phyloP scores from a whole-genome alignment of 2,888 invertebrate species.

The Philereme vetulata region DNA sequence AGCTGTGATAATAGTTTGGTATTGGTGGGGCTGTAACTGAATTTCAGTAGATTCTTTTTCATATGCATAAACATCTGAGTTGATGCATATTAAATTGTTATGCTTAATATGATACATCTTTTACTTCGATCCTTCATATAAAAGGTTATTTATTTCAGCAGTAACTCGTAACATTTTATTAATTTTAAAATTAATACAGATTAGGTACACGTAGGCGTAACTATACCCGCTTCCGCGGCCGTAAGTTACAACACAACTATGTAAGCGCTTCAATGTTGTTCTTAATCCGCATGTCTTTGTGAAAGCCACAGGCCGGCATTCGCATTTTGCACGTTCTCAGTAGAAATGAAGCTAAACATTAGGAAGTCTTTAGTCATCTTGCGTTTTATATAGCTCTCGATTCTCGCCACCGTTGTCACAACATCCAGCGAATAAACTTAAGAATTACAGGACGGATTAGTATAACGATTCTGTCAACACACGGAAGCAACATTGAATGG shows the following conservation, averaged over 20 bases:
- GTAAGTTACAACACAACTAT: slow-evolving; percentile 29
- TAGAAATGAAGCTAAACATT: slow-evolving; percentile 34
- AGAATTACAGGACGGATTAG: slow-evolving; percentile 30
- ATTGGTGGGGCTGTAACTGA: no score
- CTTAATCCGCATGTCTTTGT: slow-evolving; percentile 37
- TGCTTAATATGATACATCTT: no score
- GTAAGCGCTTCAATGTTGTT: slow-evolving; percentile 36
- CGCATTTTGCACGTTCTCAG: slow-evolving; percentile 30
- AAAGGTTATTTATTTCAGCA: neutral
- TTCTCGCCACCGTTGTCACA: slow-evolving; percentile 34
- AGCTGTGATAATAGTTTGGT: no score
- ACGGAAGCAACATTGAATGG: slow-evolving; percentile 29
- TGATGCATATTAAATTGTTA: no score
- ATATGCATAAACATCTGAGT: no score
- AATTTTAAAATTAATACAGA: slow-evolving; percentile 21
- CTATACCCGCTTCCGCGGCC: slow-evolving; percentile 31
- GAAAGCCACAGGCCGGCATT: slow-evolving; percentile 24
- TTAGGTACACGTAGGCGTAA: slow-evolving; percentile 20
- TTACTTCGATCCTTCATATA: no score
- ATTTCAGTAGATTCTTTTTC: no score
- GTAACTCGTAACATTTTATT: slow-evolving; percentile 32
- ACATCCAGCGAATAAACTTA: slow-evolving; percentile 31
- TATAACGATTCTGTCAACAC: slow-evolving; percentile 30
- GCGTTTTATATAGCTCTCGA: slow-evolving; percentile 24
- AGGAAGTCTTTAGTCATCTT: slow-evolving; percentile 39